These are phyloP conservation scores for Protonemura montana DNA, from an alignment of 2,888 invertebrate genomes.

Conservation along the genomic window DNA sequence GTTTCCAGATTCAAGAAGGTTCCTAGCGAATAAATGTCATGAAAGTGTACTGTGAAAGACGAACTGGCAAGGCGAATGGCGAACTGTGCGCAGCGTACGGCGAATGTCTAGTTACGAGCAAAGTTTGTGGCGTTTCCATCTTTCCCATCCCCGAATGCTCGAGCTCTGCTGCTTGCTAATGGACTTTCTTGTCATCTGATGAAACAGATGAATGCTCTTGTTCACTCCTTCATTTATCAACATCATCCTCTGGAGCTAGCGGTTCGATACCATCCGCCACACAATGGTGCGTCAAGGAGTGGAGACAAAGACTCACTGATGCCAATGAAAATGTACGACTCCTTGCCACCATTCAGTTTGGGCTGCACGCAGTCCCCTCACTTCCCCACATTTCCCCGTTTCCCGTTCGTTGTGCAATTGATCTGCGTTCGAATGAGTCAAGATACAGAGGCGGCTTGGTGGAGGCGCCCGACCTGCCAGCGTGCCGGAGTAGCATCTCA, in stretches of 20 bases:
- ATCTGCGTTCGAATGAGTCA: too few species aligned
- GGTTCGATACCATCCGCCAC: conserved; percentile 21
- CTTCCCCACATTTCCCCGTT: too few species aligned
- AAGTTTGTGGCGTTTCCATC: conserved; percentile 2
- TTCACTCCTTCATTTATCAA: conserved; percentile 35
- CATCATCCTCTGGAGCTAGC: neutral
- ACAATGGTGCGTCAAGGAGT: neutral
- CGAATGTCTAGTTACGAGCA: neutral
- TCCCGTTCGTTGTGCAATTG: too few species aligned
- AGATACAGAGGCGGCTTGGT: too few species aligned
- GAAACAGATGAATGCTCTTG: conserved; percentile 32
- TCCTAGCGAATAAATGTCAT: neutral
- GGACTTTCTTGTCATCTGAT: conserved; percentile 27
- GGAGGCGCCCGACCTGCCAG: too few species aligned
- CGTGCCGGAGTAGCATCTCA: too few species aligned
- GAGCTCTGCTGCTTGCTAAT: conserved; percentile 13
- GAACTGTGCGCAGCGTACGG: too few species aligned
- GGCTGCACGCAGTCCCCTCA: neutral
- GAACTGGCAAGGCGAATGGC: neutral
- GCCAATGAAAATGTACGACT: neutral
- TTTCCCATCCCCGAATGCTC: neutral
- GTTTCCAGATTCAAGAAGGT: neutral
- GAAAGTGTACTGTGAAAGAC: neutral
- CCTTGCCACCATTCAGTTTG: neutral
- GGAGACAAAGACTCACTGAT: neutral